Base-by-base conservation (phyloP, 2,113 vertebrate species). In the Arothron firmamentum region DNA sequence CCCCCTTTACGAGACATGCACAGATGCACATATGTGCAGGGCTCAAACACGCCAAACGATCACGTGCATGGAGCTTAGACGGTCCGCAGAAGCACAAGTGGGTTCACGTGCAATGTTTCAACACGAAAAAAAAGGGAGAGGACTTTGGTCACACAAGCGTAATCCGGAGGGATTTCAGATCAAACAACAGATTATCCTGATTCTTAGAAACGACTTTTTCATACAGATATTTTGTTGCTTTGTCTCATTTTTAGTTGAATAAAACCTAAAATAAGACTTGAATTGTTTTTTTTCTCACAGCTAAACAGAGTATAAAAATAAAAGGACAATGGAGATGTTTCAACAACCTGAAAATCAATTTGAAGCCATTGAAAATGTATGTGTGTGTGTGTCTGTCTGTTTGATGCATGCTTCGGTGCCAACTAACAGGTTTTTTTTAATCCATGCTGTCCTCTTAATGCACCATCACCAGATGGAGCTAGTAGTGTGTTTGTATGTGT, bases 391-490 rank as follows among this genome's bases (percentile, higher is more conserved):
- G 60, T 57, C 59, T 75, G 62, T 50, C 67, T 57, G 62, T 54
- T 55, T 61, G 47, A 45, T 79, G 73, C 52, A 60, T 59, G 48
- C 28, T 2, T 64, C 51, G 72, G 60, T 61, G 62, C 57, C 66
- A 67, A 50, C 56, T 12, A 38, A 38, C 34, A 28, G 25, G 2
- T 1, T 67, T 54, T 64, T 74, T 59, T 59, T 63, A 72, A 62
- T 83, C 88, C 77, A 82, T 61, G 28, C 55, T 70, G 10, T 54
- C 55, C 81, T 81, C 79, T 79, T 79, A 80, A 77, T 81, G 74
- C 59, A 55, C 73, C 64, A 65, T 66, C 64, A 82, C 85, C 90
- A 92, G 91, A 91, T 91, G 90, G 90, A 87, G 70, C 52, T 41
- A 56, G 61, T 54, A 25, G 34, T 61, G 4, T 72, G 23, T 59